A percentile compares a stretch with the other conserved stretches of the same genome.
phyloP scores from a whole-genome alignment of 2,797 vertebrate genomes.

The Acomys russatus region DNA sequence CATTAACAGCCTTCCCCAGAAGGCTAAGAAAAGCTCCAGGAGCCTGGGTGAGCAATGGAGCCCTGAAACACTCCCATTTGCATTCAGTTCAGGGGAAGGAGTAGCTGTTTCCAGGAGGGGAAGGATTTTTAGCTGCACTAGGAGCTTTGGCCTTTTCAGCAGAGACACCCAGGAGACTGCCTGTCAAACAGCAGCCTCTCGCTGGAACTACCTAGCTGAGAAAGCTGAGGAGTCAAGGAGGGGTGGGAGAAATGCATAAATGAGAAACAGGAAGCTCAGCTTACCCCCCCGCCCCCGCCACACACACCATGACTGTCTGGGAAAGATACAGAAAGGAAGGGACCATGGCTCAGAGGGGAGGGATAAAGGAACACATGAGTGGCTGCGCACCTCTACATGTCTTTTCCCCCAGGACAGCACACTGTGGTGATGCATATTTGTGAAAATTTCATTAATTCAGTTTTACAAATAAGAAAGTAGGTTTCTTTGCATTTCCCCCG shows the following conservation, averaged over 20 bases:
- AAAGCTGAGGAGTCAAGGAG: neutral
- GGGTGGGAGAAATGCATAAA: conserved; percentile 7
- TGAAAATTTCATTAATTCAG: conserved; percentile 86
- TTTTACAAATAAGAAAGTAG: conserved; percentile 83
- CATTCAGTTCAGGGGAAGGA: conserved; percentile 86
- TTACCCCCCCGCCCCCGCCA: conserved; percentile 38
- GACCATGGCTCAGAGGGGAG: neutral
- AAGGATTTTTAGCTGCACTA: conserved; percentile 85
- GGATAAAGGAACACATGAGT: neutral
- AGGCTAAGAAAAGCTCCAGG: conserved; percentile 46
- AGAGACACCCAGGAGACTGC: conserved; percentile 86
- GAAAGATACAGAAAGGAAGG: neutral
- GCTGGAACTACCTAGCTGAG: conserved; percentile 82
- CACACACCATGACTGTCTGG: conserved; percentile 15
- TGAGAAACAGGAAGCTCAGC: conserved; percentile 24
- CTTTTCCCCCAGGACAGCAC: conserved; percentile 73
- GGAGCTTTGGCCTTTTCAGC: conserved; percentile 89
- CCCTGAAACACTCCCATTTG: conserved; percentile 75
- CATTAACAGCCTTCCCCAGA: neutral
- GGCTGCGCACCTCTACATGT: neutral
- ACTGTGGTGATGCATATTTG: conserved; percentile 59
- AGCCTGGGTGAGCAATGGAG: conserved; percentile 6
- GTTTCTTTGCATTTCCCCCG: conserved; percentile 75
- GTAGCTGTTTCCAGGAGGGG: conserved; percentile 84
- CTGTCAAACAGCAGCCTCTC: conserved; percentile 89